phyloP scores from a whole-genome alignment of 2,888 invertebrate genomes.

The Spilosoma lubricipeda region DNA sequence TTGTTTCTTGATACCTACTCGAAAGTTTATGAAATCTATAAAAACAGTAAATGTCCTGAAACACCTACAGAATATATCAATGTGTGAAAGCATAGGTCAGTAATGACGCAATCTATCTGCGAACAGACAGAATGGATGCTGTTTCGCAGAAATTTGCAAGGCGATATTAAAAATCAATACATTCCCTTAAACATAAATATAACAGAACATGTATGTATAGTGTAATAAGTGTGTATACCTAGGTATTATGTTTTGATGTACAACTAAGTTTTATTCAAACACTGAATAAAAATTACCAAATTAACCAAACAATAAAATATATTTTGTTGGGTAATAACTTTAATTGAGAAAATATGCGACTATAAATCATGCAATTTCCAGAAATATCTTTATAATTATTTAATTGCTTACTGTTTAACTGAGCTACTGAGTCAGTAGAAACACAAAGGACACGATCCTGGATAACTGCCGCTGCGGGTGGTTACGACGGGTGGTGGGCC shows the following conservation, averaged over 20 bases:
- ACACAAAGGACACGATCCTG: constrained; percentile 18
- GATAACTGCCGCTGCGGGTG: constrained; percentile 15
- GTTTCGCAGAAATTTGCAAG: constrained; percentile 45
- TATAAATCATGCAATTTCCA: background rate
- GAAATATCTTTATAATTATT: background rate
- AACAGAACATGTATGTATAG: background rate
- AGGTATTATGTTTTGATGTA: background rate
- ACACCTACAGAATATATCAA: constrained; percentile 7
- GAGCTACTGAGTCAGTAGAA: background rate
- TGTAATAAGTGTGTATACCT: too few species aligned
- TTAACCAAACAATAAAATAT: too few species aligned
- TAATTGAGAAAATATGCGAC: background rate
- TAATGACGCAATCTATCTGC: constrained; percentile 41
- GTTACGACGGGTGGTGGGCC: constrained; percentile 16
- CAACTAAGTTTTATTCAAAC: background rate
- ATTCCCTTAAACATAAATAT: background rate
- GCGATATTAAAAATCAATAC: constrained; percentile 55
- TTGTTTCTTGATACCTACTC: background rate
- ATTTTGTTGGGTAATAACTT: background rate
- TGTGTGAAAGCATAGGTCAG: constrained; percentile 44
- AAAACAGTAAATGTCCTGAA: background rate
- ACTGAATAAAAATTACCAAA: too few species aligned
- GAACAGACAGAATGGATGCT: constrained; percentile 28
- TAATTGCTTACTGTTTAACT: background rate
- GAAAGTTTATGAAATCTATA: background rate